Base-by-base conservation (phyloP, 2,888 invertebrate genomes). In the Strigamia maritima region DNA sequence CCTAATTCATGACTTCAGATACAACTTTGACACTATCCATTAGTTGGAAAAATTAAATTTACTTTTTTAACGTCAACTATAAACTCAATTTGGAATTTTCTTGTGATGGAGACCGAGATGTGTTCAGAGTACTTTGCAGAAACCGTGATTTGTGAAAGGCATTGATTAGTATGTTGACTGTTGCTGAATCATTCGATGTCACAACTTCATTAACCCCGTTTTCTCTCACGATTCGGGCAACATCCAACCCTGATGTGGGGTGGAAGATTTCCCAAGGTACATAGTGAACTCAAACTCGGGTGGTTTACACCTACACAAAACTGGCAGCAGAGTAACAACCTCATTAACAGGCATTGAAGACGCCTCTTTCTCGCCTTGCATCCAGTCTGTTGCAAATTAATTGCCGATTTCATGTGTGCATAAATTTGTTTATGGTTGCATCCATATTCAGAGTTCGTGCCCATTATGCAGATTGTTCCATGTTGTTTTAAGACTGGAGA, bases 331-430 rank as follows among this genome's bases (percentile, higher is more conserved):
- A 19, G 54, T 54, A 54, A 54, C 54, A 54, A 54, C 54, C 54
- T 54, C 54, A 54, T 54, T 54, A 54, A 54, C 54, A 54, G 19
- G 54, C 54, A 54, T 54, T 54, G 54, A 54, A 54, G 54, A 54
- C 54, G 54, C 54, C 54, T 54, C 54, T 54, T 54, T 54, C 54
- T 54, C 54, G 54, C 54, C 54, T 54, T 54, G 54, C 54, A 54
- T 19, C 54, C 54, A 54, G 54, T 54, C 54, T 54, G 54, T 54
- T 54, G 54, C 54, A 54, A 54, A 54, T 54, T 54, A 54, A 54
- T 54, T 54, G 54, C 54, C 54, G 54, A 54, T 54, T 54, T 54
- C 54, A 54, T 54, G 54, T 54, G 54, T 54, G 54, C 54, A 54
- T 54, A 54, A 54, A 54, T 54, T 54, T 54, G 54, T 54, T 54